Evolutionary conservation across 2,797 vertebrate genomes (phyloP).

Genomic region (Mormyrops attenuatus): DNA sequence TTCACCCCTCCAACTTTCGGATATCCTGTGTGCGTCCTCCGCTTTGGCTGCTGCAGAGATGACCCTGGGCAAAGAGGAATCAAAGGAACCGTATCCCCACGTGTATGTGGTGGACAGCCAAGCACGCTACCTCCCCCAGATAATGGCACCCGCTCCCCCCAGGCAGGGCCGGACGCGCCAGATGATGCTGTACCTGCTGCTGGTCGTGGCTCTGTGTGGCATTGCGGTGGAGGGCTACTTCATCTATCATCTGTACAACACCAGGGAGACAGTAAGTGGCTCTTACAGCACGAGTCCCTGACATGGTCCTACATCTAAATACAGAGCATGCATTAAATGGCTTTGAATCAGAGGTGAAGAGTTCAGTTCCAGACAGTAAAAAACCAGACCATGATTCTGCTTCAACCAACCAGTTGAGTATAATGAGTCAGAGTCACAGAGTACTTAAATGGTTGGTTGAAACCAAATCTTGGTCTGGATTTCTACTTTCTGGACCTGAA

Average conservation of each 20-base stretch:
- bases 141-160: slow-evolving; percentile 29
- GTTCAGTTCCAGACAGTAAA: neutral
- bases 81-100: slow-evolving; percentile 28
- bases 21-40: neutral
- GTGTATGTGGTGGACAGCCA: slow-evolving; percentile 54
- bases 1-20: neutral
- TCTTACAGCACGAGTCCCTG: neutral
- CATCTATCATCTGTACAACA: slow-evolving; percentile 55
- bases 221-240: slow-evolving; percentile 56
- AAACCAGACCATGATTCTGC: neutral
- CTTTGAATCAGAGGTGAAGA: neutral
- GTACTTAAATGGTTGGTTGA: neutral
- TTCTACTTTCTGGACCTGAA: neutral
- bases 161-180: slow-evolving; percentile 3
- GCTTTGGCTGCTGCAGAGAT: neutral
- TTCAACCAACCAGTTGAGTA: neutral
- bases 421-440: neutral
- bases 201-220: slow-evolving; percentile 51
- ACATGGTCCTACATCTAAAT: neutral
- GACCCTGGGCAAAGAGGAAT: slow-evolving; percentile 26
- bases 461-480: neutral
- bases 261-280: slow-evolving; percentile 45
- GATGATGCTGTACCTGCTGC: slow-evolving; percentile 50
- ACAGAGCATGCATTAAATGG: neutral
- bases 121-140: slow-evolving; percentile 41